Evolutionary conservation across 2,113 vertebrate species (phyloP).

Genomic region (Paradoxurus hermaphroditus): DNA sequence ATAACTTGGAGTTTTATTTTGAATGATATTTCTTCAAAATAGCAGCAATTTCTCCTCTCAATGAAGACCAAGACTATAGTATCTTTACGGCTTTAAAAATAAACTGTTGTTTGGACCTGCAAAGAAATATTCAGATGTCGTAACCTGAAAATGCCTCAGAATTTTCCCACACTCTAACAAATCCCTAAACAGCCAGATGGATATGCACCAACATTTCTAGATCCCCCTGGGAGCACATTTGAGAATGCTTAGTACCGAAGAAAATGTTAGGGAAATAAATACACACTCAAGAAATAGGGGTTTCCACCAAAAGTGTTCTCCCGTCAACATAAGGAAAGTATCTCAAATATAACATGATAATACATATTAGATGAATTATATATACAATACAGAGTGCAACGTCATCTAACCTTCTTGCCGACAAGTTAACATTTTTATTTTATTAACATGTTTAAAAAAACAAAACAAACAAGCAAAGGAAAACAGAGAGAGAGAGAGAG

Average conservation of each 20-base stretch:
- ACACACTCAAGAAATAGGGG: constrained; percentile 8
- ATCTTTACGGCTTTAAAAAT: constrained; percentile 43
- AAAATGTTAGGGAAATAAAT: constrained; percentile 57
- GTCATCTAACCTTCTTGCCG: not conserved
- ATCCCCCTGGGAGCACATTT: constrained; percentile 47
- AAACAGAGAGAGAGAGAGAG: not conserved
- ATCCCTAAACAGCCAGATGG: constrained; percentile 63
- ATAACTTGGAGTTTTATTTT: constrained; percentile 35
- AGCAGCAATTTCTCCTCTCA: not conserved
- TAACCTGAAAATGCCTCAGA: constrained; percentile 74
- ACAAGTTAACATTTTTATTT: not conserved
- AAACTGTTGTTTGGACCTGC: constrained; percentile 63
- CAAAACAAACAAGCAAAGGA: not conserved
- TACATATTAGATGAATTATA: not conserved
- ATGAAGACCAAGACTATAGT: not conserved
- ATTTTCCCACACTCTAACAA: constrained; percentile 74
- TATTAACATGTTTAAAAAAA: not conserved
- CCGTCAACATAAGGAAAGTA: not conserved
- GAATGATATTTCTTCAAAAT: constrained; percentile 18
- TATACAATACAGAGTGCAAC: not conserved
- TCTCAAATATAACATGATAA: not conserved
- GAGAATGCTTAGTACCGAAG: constrained; percentile 57
- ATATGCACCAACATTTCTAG: constrained; percentile 66
- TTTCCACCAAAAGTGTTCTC: not conserved
- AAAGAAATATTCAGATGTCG: constrained; percentile 66